Evolutionary conservation across 2,797 vertebrate species (phyloP).

Genomic region (Lutjanus argentimaculatus): DNA sequence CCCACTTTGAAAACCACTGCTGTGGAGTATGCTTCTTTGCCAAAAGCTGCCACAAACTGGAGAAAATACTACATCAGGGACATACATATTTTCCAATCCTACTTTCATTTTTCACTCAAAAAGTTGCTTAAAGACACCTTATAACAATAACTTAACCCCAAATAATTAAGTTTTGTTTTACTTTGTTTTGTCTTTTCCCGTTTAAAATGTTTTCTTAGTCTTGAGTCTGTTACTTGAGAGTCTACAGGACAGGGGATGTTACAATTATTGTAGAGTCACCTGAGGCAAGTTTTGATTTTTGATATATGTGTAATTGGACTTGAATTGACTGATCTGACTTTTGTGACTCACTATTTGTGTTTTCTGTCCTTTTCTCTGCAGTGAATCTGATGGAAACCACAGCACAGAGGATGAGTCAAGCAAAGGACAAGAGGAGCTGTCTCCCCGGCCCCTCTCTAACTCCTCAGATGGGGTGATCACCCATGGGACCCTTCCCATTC

Average conservation of each 20-base stretch:
- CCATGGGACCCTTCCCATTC: slow-evolving; percentile 86
- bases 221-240: too few relatives aligned
- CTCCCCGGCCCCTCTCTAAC: slow-evolving; percentile 93
- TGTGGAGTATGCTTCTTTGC: background rate
- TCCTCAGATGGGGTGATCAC: slow-evolving; percentile 89
- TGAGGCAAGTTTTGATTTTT: too few relatives aligned
- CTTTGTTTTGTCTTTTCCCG: background rate
- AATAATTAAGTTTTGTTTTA: background rate
- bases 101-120: background rate
- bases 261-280: too few relatives aligned
- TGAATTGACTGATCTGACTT: background rate
- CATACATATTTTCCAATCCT: background rate
- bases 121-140: background rate
- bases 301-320: too few relatives aligned
- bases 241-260: too few relatives aligned
- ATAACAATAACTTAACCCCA: background rate
- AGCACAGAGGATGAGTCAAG: slow-evolving; percentile 96
- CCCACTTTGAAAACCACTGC: too few relatives aligned
- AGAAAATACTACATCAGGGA: background rate
- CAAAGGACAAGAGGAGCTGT: slow-evolving; percentile 97
- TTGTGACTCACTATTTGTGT: slow-evolving; percentile 17
- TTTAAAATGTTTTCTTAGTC: too few relatives aligned
- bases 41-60: background rate
- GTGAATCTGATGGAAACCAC: slow-evolving; percentile 86
- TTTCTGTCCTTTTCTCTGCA: slow-evolving; percentile 33